Conservation (phyloP, 2,888 invertebrate species). For the Achlya flavicornis region DNA sequence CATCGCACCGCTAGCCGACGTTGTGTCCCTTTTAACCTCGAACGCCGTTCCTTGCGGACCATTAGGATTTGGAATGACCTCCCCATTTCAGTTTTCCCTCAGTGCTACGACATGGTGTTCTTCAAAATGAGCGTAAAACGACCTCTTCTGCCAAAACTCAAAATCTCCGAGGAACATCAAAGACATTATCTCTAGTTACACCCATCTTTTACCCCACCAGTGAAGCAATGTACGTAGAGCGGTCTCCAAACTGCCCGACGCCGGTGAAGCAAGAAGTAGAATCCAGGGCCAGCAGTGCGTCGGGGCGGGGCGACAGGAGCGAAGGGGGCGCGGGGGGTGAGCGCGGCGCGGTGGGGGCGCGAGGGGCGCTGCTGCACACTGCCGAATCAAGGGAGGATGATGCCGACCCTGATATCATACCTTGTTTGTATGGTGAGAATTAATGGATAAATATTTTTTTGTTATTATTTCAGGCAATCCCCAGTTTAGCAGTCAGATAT, state of each 20-base stretch:
- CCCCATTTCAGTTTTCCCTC: too few relatives aligned
- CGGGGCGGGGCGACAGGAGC: constrained; percentile 56
- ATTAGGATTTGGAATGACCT: too few relatives aligned
- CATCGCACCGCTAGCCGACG: too few relatives aligned
- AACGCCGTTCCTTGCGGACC: too few relatives aligned
- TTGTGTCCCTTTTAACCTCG: too few relatives aligned
- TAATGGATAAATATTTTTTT: too few relatives aligned
- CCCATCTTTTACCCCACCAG: constrained; percentile 37
- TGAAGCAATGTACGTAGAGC: constrained; percentile 75
- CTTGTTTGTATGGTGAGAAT: constrained; percentile 93
- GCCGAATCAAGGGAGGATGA: constrained; percentile 84
- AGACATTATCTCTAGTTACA: background rate
- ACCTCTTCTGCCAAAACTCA: too few relatives aligned
- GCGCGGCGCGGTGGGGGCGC: constrained; percentile 64
- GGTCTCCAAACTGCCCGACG: constrained; percentile 68
- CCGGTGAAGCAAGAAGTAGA: constrained; percentile 79
- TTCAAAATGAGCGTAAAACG: too few relatives aligned
- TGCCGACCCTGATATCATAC: constrained; percentile 94
- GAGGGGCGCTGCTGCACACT: constrained; percentile 67
- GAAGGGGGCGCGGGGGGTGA: constrained; percentile 50
- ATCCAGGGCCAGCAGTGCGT: constrained; percentile 80
- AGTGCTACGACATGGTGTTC: too few relatives aligned
- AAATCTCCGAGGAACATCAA: too few relatives aligned
- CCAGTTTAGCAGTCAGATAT: too few relatives aligned
- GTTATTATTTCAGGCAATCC: too few relatives aligned